These are phyloP conservation scores for Thinocorus orbignyianus DNA, from an alignment of 2,113 vertebrate species.

Conservation along the genomic window DNA sequence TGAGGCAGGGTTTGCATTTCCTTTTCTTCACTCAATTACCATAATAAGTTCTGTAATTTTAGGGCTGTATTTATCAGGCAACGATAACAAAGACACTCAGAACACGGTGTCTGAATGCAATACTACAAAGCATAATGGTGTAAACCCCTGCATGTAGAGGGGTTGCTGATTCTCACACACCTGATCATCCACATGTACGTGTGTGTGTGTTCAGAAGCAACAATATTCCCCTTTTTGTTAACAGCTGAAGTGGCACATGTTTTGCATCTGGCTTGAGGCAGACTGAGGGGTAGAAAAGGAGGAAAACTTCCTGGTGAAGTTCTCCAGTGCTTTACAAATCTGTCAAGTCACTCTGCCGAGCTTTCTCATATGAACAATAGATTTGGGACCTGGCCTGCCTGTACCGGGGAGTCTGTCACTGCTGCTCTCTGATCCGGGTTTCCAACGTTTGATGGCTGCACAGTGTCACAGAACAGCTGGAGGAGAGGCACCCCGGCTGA, in stretches of 20 bases:
- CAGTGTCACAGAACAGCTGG: conserved; percentile 29
- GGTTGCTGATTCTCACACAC: conserved; percentile 40
- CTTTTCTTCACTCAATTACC: conserved; percentile 76
- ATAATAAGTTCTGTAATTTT: conserved; percentile 82
- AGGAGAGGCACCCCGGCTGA: neutral
- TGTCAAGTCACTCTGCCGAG: neutral
- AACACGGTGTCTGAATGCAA: conserved; percentile 63
- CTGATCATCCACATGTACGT: conserved; percentile 18
- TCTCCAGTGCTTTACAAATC: conserved; percentile 19
- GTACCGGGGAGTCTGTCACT: conserved; percentile 25
- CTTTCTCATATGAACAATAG: conserved; percentile 6
- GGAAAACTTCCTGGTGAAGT: conserved; percentile 32
- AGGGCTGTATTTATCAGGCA: conserved; percentile 78
- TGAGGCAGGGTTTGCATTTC: conserved; percentile 42
- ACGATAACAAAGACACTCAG: conserved; percentile 72
- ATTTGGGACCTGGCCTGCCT: conserved; percentile 36
- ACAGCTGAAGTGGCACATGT: neutral
- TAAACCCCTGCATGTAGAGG: conserved; percentile 31
- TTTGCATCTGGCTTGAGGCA: neutral
- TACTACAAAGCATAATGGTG: conserved; percentile 62
- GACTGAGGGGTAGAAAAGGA: neutral
- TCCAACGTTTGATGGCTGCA: neutral
- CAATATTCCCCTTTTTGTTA: neutral
- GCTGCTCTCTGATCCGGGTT: conserved; percentile 15
- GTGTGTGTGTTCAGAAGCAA: neutral